Conservation (phyloP, 1,140 invertebrate genomes). For the Rhysida immarginata region DNA sequence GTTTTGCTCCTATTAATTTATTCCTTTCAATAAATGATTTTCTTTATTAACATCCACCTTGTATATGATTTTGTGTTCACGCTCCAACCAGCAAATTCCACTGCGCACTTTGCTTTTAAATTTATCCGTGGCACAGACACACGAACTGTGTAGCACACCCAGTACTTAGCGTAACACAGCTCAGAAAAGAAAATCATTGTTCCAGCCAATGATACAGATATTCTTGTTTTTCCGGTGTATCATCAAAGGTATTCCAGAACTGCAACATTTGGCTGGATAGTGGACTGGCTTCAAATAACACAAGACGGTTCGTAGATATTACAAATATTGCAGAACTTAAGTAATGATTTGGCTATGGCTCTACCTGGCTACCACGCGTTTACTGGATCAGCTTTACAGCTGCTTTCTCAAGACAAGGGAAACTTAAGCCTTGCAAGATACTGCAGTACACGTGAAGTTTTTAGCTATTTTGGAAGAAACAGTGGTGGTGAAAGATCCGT, state of each 20-base stretch:
- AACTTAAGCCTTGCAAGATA: neutral
- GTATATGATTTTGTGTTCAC: too few species aligned
- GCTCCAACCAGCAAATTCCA: too few species aligned
- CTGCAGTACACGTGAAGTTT: neutral
- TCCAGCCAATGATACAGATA: neutral
- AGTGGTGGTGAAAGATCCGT: neutral
- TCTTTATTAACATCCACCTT: too few species aligned
- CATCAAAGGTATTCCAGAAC: neutral
- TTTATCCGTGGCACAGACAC: too few species aligned
- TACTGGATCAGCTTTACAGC: neutral
- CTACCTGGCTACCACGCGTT: constrained; percentile 1
- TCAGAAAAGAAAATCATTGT: neutral
- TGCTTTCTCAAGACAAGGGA: constrained; percentile 1
- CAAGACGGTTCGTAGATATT: neutral
- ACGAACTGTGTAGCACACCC: neutral
- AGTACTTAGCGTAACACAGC: neutral
- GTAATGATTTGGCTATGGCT: neutral
- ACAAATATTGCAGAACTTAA: neutral
- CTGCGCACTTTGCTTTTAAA: too few species aligned
- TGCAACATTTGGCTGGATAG: neutral
- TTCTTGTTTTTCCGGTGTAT: constrained; percentile 1
- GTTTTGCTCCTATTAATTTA: too few species aligned
- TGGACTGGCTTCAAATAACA: constrained; percentile 2
- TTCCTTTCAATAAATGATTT: too few species aligned
- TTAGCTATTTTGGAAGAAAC: neutral